Conservation (phyloP, 1,140 invertebrate species). For the Bombyx mandarina region DNA sequence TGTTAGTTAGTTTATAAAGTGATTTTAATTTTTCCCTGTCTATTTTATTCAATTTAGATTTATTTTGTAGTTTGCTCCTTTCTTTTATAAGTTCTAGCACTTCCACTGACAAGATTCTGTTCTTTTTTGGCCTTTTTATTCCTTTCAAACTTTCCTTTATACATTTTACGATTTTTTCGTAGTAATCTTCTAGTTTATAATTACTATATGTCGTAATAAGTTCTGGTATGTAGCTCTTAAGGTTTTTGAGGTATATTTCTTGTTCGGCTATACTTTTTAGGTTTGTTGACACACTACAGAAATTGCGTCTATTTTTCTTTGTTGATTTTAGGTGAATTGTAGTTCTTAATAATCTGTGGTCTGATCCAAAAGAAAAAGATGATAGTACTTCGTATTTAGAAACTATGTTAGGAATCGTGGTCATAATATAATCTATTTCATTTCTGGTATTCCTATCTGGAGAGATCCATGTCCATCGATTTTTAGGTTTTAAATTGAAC, state of each 20-base stretch:
- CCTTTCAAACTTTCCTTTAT: conserved; percentile 20
- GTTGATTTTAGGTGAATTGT: conserved; percentile 10
- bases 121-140: conserved; percentile 16
- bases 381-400: conserved; percentile 23
- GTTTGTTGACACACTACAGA: too few species aligned
- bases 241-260: too few species aligned
- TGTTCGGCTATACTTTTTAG: too few species aligned
- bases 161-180: conserved; percentile 15
- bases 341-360: conserved; percentile 26
- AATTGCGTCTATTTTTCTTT: too few species aligned
- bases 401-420: conserved; percentile 20
- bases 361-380: conserved; percentile 19
- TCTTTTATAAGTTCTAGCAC: conserved; percentile 23
- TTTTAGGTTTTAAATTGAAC: conserved; percentile 28
- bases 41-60: conserved; percentile 16
- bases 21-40: conserved; percentile 19
- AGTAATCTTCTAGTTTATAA: conserved; percentile 20
- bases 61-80: conserved; percentile 25
- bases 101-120: conserved; percentile 18
- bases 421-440: conserved; percentile 33
- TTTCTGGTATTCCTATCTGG: conserved; percentile 30
- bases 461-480: conserved; percentile 32
- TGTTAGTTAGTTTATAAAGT: conserved; percentile 26
- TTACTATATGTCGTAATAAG: conserved; percentile 13
- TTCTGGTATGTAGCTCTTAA: too few species aligned